Conservation (phyloP, 30 jellyfish, hydroid and myxozoan species). For the Chironex yamaguchii region DNA sequence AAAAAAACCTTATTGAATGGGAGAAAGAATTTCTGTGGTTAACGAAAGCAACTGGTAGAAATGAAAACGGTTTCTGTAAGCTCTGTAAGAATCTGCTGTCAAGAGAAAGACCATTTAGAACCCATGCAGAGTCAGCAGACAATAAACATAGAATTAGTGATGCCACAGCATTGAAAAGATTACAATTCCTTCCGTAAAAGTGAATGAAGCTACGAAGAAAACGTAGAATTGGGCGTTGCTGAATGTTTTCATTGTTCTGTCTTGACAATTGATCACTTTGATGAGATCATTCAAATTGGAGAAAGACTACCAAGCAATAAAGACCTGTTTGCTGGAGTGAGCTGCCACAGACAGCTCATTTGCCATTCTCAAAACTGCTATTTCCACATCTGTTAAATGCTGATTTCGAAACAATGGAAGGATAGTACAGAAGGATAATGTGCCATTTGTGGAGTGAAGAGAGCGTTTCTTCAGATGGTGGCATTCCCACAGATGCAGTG, state of each 20-base stretch:
- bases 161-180: constrained; percentile 2
- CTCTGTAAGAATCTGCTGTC: not conserved
- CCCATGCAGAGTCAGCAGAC: constrained; percentile 31
- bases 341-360: too few species aligned
- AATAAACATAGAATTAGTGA: not conserved
- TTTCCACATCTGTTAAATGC: too few species aligned
- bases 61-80: not conserved
- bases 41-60: not conserved
- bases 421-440: too few species aligned
- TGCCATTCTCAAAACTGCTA: too few species aligned
- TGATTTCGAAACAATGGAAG: too few species aligned
- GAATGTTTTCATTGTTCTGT: constrained; percentile 45
- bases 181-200: not conserved
- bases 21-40: constrained; percentile 7
- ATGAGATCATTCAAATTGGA: constrained; percentile 27
- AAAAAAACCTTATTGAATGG: not conserved
- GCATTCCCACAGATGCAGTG: too few species aligned
- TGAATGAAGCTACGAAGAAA: constrained; percentile 10
- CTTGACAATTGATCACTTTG: constrained; percentile 41
- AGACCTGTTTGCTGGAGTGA: too few species aligned
- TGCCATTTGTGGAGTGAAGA: too few species aligned
- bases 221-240: constrained; percentile 42
- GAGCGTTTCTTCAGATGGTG: too few species aligned
- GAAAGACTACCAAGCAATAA: too few species aligned
- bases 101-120: not conserved